Base-by-base conservation (phyloP, 2,888 invertebrate species). In the Chrysina gloriosa region DNA sequence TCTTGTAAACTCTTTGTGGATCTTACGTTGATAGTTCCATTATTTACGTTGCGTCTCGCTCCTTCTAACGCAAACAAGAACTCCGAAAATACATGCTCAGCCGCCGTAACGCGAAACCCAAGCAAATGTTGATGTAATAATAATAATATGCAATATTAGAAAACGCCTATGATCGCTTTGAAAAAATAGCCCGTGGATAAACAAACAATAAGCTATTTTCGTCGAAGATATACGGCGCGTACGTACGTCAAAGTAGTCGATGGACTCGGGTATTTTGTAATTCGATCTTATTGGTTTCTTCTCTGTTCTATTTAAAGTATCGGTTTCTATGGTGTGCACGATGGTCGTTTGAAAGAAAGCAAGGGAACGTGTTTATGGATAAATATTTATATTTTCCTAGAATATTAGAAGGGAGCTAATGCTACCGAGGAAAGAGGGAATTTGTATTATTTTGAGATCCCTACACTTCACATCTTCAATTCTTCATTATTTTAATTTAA, bases 141-240 rank as follows among this genome's bases (percentile, higher is more conserved):
- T 52, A 52, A 52, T 52, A 31, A 52, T 52, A 52, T 31, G 52
- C 16, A 52, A 52, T 52, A 52, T 31, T 52, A 52, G 29, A 52
- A 31, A 31, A 34, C 19, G 9, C 11, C 9, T n/a, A 50, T 25
- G 11, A 52, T 31, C n/a, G 25, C 25, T 21, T n/a, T 25, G 48
- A 48, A 48, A 25, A 25, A 48, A 48, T 48, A 25, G 48, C 25
- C 48, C 25, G 9, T 23, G 25, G 21, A 48, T 25, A 31, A 52
- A 31, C 7, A 52, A 50, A 19, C 16, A 16, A 31, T 52, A 52
- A 52, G 31, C 52, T 52, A 52, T 52, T 52, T 52, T 19, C 19
- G 52, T 9, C 52, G 9, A 3, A 16, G 14, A 31, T 52, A 29
- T 31, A 3, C 31, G 19, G 52, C 25, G 25, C 6, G 21, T 16